phyloP scores from a whole-genome alignment of 2,797 vertebrate species.

The Lemur catta region DNA sequence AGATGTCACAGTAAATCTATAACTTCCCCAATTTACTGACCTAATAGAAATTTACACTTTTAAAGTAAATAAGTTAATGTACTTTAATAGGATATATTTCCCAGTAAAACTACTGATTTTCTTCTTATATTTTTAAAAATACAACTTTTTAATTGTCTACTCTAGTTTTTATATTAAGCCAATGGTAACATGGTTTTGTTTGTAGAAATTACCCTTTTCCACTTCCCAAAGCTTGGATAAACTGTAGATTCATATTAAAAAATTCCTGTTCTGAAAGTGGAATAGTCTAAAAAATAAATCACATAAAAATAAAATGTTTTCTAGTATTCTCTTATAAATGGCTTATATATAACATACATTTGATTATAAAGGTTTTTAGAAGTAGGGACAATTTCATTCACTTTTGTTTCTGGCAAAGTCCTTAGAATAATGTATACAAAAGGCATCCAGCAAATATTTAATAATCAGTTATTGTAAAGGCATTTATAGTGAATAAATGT shows the following conservation, averaged over 20 bases:
- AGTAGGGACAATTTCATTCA: not conserved
- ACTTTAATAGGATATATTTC: not conserved
- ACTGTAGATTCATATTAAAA: not conserved
- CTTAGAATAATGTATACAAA: not conserved
- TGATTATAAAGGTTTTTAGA: not conserved
- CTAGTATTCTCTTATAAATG: not conserved
- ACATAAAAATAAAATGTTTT: not conserved
- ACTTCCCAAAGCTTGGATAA: constrained; percentile 1
- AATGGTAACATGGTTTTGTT: not conserved
- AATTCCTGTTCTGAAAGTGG: not conserved
- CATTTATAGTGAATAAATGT: not conserved
- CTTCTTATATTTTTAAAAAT: not conserved
- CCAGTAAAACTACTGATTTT: not conserved
- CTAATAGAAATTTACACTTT: not conserved
- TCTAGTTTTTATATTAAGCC: not conserved
- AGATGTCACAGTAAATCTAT: not conserved
- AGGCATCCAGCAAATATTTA: not conserved
- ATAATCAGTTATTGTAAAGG: not conserved
- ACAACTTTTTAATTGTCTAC: not conserved
- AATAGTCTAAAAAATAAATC: not conserved
- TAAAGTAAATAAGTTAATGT: not conserved
- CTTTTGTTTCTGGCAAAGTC: not conserved
- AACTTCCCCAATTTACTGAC: not conserved
- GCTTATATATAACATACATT: not conserved
- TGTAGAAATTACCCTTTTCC: not conserved